Conservation (phyloP, 1,140 invertebrate genomes). For the Asbolus verrucosus region DNA sequence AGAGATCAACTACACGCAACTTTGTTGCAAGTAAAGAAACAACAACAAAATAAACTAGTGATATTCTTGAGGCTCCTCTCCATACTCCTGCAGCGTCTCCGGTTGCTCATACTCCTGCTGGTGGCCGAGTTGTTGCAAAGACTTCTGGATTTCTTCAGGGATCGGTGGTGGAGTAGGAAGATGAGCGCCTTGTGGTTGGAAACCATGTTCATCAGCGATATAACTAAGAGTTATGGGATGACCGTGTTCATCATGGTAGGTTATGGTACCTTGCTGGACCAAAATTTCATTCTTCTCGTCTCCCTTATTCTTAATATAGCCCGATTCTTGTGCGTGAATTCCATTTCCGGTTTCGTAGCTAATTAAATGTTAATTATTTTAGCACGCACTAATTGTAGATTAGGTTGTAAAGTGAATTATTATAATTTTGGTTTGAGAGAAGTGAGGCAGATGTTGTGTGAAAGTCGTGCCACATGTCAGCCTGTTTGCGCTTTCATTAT, state of each 20-base stretch:
- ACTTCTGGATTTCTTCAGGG: constrained; percentile 75
- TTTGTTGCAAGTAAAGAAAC: too few relatives aligned
- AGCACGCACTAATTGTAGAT: constrained; percentile 20
- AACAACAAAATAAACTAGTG: too few relatives aligned
- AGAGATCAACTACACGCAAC: too few relatives aligned
- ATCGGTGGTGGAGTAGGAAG: constrained; percentile 79
- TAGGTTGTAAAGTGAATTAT: constrained; percentile 24
- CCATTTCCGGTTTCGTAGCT: constrained; percentile 78
- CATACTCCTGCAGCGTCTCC: constrained; percentile 6
- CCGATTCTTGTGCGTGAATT: constrained; percentile 75
- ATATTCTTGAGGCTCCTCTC: constrained; percentile 13
- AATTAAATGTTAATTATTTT: constrained; percentile 37
- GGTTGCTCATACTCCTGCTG: constrained; percentile 29
- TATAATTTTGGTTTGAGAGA: constrained; percentile 15
- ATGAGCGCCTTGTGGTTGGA: constrained; percentile 73
- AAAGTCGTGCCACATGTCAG: constrained; percentile 37
- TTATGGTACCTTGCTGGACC: constrained; percentile 72
- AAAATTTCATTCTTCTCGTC: constrained; percentile 71
- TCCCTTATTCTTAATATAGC: constrained; percentile 76
- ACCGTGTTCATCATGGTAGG: constrained; percentile 76
- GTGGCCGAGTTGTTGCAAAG: constrained; percentile 63
- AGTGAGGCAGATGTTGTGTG: constrained; percentile 27
- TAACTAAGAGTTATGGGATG: constrained; percentile 72
- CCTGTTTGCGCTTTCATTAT: constrained; percentile 29
- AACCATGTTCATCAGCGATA: constrained; percentile 69